Evolutionary conservation across 1,140 invertebrate genomes (phyloP).

Genomic region (Idris sp.): DNA sequence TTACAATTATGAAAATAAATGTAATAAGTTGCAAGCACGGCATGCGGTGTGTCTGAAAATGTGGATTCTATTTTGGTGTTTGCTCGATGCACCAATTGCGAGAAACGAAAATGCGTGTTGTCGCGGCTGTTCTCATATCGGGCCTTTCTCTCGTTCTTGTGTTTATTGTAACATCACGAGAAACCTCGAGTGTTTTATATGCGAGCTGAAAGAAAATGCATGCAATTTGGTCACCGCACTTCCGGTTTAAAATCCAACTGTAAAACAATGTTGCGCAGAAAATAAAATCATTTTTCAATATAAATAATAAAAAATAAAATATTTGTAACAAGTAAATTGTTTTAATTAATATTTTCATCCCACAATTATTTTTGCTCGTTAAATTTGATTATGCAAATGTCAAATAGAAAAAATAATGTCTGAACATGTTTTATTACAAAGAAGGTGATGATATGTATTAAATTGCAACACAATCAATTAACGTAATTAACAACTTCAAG

Average conservation of each 20-base stretch:
- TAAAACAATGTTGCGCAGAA: constrained; percentile 8
- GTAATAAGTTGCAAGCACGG: no score
- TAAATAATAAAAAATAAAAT: no score
- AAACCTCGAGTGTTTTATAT: constrained; percentile 30
- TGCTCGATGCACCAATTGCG: constrained; percentile 17
- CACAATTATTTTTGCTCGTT: no score
- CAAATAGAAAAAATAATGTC: no score
- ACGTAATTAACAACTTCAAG: constrained; percentile 40
- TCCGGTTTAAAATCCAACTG: constrained; percentile 26
- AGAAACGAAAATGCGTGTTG: constrained; percentile 35
- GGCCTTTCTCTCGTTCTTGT: constrained; percentile 30
- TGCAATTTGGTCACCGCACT: constrained; percentile 41
- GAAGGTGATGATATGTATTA: constrained; percentile 52
- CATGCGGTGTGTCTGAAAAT: constrained; percentile 24
- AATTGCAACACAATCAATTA: constrained; percentile 39
- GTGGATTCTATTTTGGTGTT: constrained; percentile 43
- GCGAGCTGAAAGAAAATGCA: constrained; percentile 19
- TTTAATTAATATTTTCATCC: no score
- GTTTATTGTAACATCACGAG: constrained; percentile 47
- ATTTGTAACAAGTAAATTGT: no score
- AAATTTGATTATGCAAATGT: no score
- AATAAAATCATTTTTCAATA: background rate
- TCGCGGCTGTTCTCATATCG: constrained; percentile 20
- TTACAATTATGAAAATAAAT: no score
- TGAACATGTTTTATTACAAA: no score